phyloP scores from a whole-genome alignment of 1,140 invertebrate species.

The Medauroidea extradentata region DNA sequence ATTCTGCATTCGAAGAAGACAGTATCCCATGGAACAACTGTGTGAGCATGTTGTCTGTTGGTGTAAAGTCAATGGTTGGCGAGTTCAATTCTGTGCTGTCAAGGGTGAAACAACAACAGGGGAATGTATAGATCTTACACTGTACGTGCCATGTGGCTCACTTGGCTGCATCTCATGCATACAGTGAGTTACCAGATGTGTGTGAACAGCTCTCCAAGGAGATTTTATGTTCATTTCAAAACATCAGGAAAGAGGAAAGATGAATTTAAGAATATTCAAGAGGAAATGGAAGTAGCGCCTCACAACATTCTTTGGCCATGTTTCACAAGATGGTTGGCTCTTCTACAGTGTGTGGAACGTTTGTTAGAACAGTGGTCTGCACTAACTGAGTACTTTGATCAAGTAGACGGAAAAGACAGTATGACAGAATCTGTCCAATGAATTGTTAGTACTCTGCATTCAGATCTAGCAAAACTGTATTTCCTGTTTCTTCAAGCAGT shows the following conservation, averaged over 20 bases:
- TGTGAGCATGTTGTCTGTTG: constrained; percentile 9
- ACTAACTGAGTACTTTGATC: background rate
- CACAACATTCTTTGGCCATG: background rate
- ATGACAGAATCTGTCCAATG: background rate
- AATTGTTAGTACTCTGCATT: background rate
- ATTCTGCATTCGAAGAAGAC: background rate
- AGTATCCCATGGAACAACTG: constrained; percentile 8
- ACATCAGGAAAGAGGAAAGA: too few species aligned
- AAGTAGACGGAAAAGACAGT: background rate
- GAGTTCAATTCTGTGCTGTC: constrained; percentile 8
- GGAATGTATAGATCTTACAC: constrained; percentile 4
- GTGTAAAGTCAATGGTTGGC: constrained; percentile 7
- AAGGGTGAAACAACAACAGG: constrained; percentile 8
- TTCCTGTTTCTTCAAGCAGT: constrained; percentile 1
- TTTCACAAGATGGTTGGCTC: constrained; percentile 11
- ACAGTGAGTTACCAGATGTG: constrained; percentile 3
- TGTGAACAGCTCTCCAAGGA: constrained; percentile 4
- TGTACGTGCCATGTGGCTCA: constrained; percentile 17
- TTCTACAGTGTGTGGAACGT: background rate
- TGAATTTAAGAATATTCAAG: too few species aligned
- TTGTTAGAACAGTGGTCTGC: constrained; percentile 1
- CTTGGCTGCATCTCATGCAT: constrained; percentile 9
- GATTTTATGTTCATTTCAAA: too few species aligned
- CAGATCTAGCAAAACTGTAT: background rate
- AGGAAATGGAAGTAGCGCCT: too few species aligned